Evolutionary conservation across 2,888 invertebrate genomes (phyloP).

Genomic region (Panzeria rudis): DNA sequence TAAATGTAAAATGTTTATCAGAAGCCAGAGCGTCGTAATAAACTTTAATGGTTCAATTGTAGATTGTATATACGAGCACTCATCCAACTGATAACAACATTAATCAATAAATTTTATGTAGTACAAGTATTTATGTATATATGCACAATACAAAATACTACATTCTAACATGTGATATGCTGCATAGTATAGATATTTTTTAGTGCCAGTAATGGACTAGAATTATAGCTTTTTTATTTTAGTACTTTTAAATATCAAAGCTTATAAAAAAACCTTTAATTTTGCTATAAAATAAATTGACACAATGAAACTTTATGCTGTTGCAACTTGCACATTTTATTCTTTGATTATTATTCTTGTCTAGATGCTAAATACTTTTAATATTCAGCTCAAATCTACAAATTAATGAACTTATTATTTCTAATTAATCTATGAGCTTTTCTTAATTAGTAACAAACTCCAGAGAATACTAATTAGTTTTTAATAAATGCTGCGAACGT

Average conservation of each 20-base stretch:
- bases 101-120: slow-evolving; percentile 45
- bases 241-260: background rate
- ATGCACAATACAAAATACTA: background rate
- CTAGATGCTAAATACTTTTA: background rate
- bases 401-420: slow-evolving; percentile 33
- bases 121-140: background rate
- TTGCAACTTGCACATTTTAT: background rate
- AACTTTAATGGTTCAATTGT: slow-evolving; percentile 43
- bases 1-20: slow-evolving; percentile 35
- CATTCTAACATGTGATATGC: background rate
- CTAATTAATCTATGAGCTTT: slow-evolving; percentile 45
- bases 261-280: background rate
- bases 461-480: slow-evolving; percentile 41
- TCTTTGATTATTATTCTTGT: slow-evolving; percentile 27
- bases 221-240: background rate
- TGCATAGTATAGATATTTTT: background rate
- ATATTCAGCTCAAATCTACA: slow-evolving; percentile 12
- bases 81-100: slow-evolving; percentile 46
- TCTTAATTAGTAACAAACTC: slow-evolving; percentile 39
- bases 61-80: slow-evolving; percentile 9
- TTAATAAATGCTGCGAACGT: slow-evolving; percentile 17
- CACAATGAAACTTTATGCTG: background rate
- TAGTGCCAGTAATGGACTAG: background rate
- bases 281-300: background rate
- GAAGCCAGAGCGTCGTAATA: slow-evolving; percentile 46